Conservation (phyloP, 2,113 vertebrate genomes). For the Phylloscopus trochiloides region DNA sequence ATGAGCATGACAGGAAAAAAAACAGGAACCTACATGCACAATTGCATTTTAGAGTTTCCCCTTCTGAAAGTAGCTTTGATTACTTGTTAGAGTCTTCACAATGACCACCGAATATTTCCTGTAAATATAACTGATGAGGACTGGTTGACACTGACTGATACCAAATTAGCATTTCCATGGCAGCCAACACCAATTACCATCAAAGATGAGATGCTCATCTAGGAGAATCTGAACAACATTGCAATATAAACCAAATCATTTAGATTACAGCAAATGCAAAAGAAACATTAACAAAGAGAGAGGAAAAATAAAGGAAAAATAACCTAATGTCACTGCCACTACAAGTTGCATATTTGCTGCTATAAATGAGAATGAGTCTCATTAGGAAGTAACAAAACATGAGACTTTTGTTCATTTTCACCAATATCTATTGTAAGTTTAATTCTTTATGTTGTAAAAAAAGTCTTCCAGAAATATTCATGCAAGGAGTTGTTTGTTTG, state of each 20-base stretch:
- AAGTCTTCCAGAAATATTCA: not conserved
- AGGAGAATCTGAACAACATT: constrained; percentile 26
- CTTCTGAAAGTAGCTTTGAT: not conserved
- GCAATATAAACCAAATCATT: constrained; percentile 4
- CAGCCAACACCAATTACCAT: constrained; percentile 56
- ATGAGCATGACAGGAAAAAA: not conserved
- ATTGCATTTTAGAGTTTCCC: not conserved
- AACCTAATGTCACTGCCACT: not conserved
- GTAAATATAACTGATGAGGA: not conserved
- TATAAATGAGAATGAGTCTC: not conserved
- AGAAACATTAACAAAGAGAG: not conserved
- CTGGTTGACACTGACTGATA: constrained; percentile 49
- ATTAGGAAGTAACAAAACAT: not conserved
- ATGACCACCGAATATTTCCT: not conserved
- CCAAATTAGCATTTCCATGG: constrained; percentile 61
- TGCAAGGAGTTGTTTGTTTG: not conserved
- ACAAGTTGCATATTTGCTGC: not conserved
- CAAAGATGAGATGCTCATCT: not conserved
- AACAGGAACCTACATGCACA: not conserved
- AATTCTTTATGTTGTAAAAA: not conserved
- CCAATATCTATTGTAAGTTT: not conserved
- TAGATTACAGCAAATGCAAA: not conserved
- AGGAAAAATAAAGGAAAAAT: not conserved
- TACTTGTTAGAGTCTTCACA: not conserved
- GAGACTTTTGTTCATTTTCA: not conserved